These are phyloP conservation scores for Ephydatia muelleri DNA, from an alignment of 37 sponge, comb jelly and placozoan genomes.

Conservation along the genomic window DNA sequence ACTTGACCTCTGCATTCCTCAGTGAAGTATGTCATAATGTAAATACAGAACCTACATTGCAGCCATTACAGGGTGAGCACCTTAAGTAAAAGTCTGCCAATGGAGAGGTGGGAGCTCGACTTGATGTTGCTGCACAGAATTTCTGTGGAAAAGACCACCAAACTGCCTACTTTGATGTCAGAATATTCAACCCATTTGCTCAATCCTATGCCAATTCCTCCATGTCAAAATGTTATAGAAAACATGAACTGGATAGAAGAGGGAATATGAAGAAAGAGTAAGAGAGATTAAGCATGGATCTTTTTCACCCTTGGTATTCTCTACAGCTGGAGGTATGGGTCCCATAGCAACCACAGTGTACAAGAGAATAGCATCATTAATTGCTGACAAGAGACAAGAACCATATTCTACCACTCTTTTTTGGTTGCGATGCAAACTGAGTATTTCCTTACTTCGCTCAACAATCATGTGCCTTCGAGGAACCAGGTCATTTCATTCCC, in stretches of 20 bases:
- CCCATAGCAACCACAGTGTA: constrained; percentile 1
- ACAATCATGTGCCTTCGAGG: neutral
- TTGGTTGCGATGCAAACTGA: neutral
- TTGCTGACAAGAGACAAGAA: too few species aligned
- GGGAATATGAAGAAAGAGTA: constrained; percentile 12
- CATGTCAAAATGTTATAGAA: neutral
- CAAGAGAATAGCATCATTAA: too few species aligned
- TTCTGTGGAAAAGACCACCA: too few species aligned
- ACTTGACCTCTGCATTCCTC: constrained; percentile 37
- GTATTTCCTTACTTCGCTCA: neutral
- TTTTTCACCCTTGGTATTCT: constrained; percentile 1
- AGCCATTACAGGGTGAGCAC: constrained; percentile 22
- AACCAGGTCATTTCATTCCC: neutral
- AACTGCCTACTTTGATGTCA: constrained; percentile 51
- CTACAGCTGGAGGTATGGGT: neutral
- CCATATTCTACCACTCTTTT: neutral
- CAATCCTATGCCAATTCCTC: neutral
- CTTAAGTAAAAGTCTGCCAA: too few species aligned
- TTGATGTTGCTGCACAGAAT: too few species aligned
- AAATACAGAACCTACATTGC: constrained; percentile 30
- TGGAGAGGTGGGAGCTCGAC: too few species aligned
- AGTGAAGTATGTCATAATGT: constrained; percentile 46
- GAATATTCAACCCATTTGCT: constrained; percentile 51
- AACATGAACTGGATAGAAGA: constrained; percentile 6
- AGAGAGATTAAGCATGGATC: neutral